These are phyloP conservation scores for Glareola pratincola DNA, from an alignment of 2,113 vertebrate species.

Conservation along the genomic window DNA sequence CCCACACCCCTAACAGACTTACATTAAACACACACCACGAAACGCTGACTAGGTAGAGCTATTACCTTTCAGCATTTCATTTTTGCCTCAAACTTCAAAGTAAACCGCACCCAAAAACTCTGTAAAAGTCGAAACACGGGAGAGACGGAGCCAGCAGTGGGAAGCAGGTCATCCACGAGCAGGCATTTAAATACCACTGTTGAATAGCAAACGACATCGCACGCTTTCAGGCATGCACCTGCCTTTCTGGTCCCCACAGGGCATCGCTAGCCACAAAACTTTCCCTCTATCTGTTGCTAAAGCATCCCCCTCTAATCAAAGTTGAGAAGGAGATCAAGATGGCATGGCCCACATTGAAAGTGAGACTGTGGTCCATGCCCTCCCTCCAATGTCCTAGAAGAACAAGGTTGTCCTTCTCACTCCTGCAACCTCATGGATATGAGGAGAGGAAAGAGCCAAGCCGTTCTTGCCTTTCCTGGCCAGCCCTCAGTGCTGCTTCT, in stretches of 20 bases:
- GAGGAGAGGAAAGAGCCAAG: not conserved
- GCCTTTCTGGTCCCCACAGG: not conserved
- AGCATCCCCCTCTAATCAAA: not conserved
- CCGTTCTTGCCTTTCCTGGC: not conserved
- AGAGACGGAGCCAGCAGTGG: not conserved
- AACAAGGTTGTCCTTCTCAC: not conserved
- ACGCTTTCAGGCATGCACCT: not conserved
- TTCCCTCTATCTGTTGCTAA: not conserved
- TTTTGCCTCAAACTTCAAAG: slow-evolving; percentile 43
- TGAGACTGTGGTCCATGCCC: not conserved
- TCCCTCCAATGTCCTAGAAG: not conserved
- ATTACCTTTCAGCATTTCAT: not conserved
- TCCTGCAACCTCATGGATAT: not conserved
- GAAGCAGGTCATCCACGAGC: not conserved
- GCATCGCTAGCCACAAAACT: not conserved
- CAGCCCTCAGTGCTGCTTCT: not conserved
- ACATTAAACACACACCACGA: not conserved
- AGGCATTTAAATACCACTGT: not conserved
- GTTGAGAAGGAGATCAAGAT: not conserved
- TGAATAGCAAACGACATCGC: not conserved
- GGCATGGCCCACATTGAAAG: not conserved
- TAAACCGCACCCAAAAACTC: not conserved
- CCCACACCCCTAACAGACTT: not conserved
- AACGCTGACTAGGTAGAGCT: not conserved
- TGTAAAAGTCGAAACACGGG: not conserved